phyloP scores from a whole-genome alignment of 2,113 vertebrate species.

The Noturus placidus region DNA sequence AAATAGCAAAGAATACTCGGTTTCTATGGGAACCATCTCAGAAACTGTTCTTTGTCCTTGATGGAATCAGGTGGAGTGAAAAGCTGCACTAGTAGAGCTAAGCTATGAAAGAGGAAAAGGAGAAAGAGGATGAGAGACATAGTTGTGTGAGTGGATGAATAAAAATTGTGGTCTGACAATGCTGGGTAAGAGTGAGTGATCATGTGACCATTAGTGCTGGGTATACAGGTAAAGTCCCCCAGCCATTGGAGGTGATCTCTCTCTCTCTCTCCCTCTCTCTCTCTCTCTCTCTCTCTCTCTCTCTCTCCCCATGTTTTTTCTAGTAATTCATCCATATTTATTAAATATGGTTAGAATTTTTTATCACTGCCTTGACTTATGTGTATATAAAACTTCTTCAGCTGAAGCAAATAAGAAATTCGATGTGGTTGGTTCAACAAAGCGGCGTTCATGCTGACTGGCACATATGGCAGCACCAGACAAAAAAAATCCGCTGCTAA shows the following conservation, averaged over 20 bases:
- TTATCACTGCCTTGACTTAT: background rate
- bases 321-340: background rate
- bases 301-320: background rate
- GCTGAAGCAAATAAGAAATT: constrained; percentile 4
- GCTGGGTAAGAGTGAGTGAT: background rate
- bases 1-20: constrained; percentile 57
- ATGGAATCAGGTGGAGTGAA: constrained; percentile 53
- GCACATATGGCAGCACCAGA: constrained; percentile 4
- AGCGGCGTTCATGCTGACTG: background rate
- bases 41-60: constrained; percentile 56
- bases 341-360: background rate
- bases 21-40: constrained; percentile 60
- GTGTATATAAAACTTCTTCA: background rate
- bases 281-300: background rate
- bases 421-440: constrained; percentile 9
- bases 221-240: background rate
- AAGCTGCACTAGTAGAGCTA: constrained; percentile 35
- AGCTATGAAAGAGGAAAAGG: background rate
- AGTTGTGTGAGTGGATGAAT: constrained; percentile 17
- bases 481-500: constrained; percentile 29
- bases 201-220: background rate
- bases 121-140: background rate
- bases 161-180: background rate
- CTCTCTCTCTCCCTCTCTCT: background rate
- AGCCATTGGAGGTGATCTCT: background rate